phyloP scores from a whole-genome alignment of 2,888 invertebrate genomes.

The Phytoseiulus persimilis region DNA sequence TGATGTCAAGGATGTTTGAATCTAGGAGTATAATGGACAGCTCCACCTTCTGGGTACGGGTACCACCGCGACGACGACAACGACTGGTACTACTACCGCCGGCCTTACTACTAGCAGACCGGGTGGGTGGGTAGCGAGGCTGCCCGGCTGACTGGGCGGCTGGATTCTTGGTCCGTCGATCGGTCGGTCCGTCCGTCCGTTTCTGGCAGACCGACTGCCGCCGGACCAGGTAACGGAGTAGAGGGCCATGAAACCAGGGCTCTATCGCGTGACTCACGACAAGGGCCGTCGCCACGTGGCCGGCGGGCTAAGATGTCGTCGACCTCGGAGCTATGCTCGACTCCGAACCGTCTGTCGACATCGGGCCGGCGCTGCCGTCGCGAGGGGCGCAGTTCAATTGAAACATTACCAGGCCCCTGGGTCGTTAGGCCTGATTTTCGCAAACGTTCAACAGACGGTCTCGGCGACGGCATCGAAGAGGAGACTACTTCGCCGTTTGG shows the following conservation, averaged over 20 bases:
- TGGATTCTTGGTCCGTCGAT: background rate
- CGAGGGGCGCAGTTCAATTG: background rate
- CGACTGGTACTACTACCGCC: background rate
- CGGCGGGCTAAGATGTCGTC: background rate
- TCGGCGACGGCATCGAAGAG: too few species aligned
- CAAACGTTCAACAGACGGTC: too few species aligned
- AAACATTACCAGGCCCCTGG: background rate
- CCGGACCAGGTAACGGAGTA: background rate
- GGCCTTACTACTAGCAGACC: background rate
- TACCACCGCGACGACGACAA: background rate
- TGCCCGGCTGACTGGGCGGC: background rate
- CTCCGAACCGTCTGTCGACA: background rate
- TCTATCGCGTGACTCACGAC: background rate
- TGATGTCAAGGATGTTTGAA: constrained; percentile 33
- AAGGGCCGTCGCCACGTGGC: background rate
- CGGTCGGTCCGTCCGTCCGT: background rate
- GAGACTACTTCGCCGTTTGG: too few species aligned
- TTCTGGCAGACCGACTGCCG: background rate
- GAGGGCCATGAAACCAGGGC: background rate
- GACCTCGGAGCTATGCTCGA: background rate
- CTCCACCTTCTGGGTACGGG: constrained; percentile 32
- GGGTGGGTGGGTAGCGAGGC: background rate
- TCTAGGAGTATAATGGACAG: constrained; percentile 38
- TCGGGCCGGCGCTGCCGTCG: background rate
- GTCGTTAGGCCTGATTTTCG: too few species aligned